Conservation (phyloP, 2,113 vertebrate species). For the Myanophis thanlyinensis region DNA sequence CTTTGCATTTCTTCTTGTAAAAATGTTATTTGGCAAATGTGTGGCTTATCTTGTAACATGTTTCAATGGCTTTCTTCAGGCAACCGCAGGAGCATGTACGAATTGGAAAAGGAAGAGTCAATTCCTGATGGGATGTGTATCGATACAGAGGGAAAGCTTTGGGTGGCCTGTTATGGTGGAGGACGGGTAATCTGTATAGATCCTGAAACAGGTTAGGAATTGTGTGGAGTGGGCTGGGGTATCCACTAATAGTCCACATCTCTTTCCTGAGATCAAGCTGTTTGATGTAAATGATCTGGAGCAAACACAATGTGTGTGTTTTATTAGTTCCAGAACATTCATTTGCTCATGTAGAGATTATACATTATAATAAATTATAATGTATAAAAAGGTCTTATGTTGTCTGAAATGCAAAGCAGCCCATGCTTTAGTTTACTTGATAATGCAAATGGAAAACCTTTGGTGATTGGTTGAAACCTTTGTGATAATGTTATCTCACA, state of each 20-base stretch:
- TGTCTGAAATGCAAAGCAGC: too few species aligned
- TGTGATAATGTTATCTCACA: background rate
- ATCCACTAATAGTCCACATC: background rate
- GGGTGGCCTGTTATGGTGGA: conserved; percentile 91
- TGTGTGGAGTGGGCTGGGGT: background rate
- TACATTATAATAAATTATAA: too few species aligned
- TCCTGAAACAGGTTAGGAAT: conserved; percentile 79
- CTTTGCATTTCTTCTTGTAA: background rate
- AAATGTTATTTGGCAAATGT: conserved; percentile 11
- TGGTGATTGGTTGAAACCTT: background rate
- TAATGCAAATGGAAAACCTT: background rate
- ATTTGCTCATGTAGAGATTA: background rate
- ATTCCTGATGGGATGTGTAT: conserved; percentile 93
- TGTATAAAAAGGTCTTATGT: background rate
- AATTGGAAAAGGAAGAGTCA: conserved; percentile 79
- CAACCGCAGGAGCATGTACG: conserved; percentile 76
- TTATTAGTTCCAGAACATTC: background rate
- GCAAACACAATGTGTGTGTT: background rate
- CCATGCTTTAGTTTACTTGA: background rate
- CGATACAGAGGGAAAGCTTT: conserved; percentile 84
- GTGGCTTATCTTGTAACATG: background rate
- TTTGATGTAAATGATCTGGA: background rate
- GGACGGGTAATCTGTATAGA: conserved; percentile 89
- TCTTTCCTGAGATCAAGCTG: background rate
- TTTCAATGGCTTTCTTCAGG: conserved; percentile 47